Conservation (phyloP, 1,140 invertebrate species). For the Drosophila nasuta region DNA sequence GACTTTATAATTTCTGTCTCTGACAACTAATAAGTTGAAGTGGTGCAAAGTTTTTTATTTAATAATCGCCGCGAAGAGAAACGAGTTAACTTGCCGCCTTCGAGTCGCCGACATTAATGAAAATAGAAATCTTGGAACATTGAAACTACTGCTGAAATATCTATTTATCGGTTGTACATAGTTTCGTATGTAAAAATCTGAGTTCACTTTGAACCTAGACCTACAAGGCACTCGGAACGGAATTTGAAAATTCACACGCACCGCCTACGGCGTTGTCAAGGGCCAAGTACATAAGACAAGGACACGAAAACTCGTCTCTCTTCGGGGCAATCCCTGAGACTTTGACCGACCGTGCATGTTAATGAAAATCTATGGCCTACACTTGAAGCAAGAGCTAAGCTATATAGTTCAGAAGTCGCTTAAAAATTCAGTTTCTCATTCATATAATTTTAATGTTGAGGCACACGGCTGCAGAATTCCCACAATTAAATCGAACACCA, state of each 20-base stretch:
- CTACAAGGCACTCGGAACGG: constrained; percentile 29
- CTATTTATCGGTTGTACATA: constrained; percentile 42
- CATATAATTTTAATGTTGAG: constrained; percentile 47
- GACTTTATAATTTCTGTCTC: background rate
- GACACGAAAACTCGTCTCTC: constrained; percentile 48
- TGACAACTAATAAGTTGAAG: background rate
- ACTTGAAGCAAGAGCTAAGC: background rate
- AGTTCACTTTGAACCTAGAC: constrained; percentile 10
- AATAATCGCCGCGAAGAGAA: constrained; percentile 16
- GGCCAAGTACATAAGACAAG: constrained; percentile 52
- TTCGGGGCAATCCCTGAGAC: constrained; percentile 36
- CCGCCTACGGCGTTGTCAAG: constrained; percentile 13
- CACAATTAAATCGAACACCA: constrained; percentile 69
- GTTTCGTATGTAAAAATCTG: constrained; percentile 8
- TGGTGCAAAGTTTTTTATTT: constrained; percentile 3
- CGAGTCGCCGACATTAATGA: constrained; percentile 64
- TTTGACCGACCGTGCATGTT: constrained; percentile 46
- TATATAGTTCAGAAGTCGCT: constrained; percentile 34
- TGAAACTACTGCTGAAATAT: constrained; percentile 21
- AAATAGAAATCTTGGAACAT: constrained; percentile 52
- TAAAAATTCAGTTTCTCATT: constrained; percentile 59
- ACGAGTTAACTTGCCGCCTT: constrained; percentile 59
- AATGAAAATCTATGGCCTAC: constrained; percentile 64
- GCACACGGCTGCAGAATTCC: constrained; percentile 56
- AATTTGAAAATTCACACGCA: constrained; percentile 65